A percentile compares a stretch with the other conserved stretches of the same genome.
Evolutionary conservation across 2,797 vertebrate species (phyloP).

Genomic region (Brotula barbata): DNA sequence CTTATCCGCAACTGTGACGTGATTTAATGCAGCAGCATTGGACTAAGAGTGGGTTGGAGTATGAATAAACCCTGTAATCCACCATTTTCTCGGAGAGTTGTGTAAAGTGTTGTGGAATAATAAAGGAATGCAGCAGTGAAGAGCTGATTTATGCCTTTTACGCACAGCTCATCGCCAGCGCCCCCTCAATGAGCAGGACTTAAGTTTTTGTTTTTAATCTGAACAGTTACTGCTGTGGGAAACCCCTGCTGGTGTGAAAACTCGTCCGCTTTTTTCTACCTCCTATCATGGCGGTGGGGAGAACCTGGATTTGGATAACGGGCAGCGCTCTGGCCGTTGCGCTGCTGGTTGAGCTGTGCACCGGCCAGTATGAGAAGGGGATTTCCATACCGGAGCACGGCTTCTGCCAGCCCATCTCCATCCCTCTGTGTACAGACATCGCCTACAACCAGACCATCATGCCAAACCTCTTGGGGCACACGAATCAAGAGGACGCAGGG

Average conservation of each 20-base stretch:
- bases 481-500: slow-evolving; percentile 87
- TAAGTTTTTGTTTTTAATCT: neutral
- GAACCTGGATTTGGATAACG: slow-evolving; percentile 37
- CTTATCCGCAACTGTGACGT: neutral
- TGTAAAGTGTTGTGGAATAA: slow-evolving; percentile 8
- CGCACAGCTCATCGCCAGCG: too few relatives aligned
- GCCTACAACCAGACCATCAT: slow-evolving; percentile 91
- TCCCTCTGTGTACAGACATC: slow-evolving; percentile 88
- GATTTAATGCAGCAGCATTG: neutral
- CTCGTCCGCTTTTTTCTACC: neutral
- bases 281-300: slow-evolving; percentile 54
- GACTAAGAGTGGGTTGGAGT: neutral
- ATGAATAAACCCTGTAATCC: slow-evolving; percentile 12
- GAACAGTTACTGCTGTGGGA: neutral
- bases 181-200: neutral
- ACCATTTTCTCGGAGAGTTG: slow-evolving; percentile 29
- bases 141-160: neutral
- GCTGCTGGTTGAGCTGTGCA: slow-evolving; percentile 41
- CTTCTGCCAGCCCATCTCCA: slow-evolving; percentile 91
- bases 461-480: slow-evolving; percentile 89
- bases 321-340: slow-evolving; percentile 62
- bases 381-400: slow-evolving; percentile 86
- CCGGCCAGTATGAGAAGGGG: slow-evolving; percentile 75
- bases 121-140: slow-evolving; percentile 30
- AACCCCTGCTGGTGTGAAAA: neutral